Percentiles rank a stretch among this genome's conserved stretches.
Conservation (phyloP, 2,113 vertebrate species). For the Rafetus swinhoei region DNA sequence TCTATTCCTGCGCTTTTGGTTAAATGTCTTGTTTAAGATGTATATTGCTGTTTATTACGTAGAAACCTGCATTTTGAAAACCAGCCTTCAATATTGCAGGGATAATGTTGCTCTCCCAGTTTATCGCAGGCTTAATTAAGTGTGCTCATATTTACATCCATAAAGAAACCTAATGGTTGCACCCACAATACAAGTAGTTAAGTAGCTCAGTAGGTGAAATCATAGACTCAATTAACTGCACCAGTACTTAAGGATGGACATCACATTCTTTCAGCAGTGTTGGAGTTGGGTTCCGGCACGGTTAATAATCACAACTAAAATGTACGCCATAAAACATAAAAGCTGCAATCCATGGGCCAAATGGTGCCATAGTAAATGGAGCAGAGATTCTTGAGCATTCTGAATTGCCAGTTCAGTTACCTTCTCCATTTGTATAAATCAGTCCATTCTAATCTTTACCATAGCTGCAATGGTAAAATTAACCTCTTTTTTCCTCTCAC, state of each 20-base stretch:
- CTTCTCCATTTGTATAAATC: background rate
- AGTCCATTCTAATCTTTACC: background rate
- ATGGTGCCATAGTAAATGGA: background rate
- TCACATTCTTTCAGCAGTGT: background rate
- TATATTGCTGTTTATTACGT: background rate
- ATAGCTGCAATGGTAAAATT: background rate
- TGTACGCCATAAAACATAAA: background rate
- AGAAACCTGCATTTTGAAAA: background rate
- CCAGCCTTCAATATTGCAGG: background rate
- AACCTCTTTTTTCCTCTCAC: background rate
- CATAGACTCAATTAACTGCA: background rate
- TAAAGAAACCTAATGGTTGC: background rate
- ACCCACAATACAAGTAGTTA: background rate
- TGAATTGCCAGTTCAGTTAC: background rate
- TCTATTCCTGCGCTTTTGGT: accelerated
- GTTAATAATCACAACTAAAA: background rate
- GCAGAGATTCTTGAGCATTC: background rate
- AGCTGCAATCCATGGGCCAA: background rate
- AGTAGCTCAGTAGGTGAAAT: background rate
- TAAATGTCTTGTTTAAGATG: background rate
- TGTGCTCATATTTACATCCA: background rate
- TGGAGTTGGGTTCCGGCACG: background rate
- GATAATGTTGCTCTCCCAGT: background rate
- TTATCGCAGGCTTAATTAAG: background rate
- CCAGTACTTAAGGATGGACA: background rate